Percentiles rank a stretch among this genome's conserved stretches.
Evolutionary conservation across 2,888 invertebrate genomes (phyloP).

Genomic region (Pogonocherus hispidulus): DNA sequence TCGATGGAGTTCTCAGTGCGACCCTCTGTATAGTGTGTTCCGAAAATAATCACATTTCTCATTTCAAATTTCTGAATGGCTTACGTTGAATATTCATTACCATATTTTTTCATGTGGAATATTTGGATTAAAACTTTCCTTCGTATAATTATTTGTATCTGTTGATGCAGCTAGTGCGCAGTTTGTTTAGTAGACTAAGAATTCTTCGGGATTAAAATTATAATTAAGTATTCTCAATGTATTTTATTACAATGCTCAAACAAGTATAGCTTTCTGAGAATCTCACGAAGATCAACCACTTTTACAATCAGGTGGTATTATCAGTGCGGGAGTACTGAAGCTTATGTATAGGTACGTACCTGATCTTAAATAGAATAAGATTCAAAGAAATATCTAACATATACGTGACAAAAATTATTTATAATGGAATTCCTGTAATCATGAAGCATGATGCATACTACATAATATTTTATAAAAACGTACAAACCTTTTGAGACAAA

Average conservation of each 20-base stretch:
- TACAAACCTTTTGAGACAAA: neutral
- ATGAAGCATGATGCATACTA: neutral
- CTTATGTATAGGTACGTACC: neutral
- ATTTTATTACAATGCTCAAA: neutral
- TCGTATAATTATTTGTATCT: too few relatives aligned
- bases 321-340: neutral
- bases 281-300: neutral
- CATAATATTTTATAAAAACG: neutral
- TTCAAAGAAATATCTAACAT: neutral
- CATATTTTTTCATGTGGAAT: too few relatives aligned
- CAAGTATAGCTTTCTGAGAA: neutral
- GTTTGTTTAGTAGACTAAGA: neutral
- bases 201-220: neutral
- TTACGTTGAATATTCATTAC: too few relatives aligned
- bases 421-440: neutral
- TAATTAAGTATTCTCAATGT: neutral
- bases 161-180: too few relatives aligned
- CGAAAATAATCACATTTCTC: too few relatives aligned
- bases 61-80: too few relatives aligned
- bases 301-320: neutral
- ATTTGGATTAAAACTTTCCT: too few relatives aligned
- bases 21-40: too few relatives aligned
- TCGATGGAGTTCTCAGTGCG: too few relatives aligned
- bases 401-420: neutral
- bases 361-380: constrained; percentile 2